Evolutionary conservation across 2,113 vertebrate genomes (phyloP).

Genomic region (Cyanistes caeruleus): DNA sequence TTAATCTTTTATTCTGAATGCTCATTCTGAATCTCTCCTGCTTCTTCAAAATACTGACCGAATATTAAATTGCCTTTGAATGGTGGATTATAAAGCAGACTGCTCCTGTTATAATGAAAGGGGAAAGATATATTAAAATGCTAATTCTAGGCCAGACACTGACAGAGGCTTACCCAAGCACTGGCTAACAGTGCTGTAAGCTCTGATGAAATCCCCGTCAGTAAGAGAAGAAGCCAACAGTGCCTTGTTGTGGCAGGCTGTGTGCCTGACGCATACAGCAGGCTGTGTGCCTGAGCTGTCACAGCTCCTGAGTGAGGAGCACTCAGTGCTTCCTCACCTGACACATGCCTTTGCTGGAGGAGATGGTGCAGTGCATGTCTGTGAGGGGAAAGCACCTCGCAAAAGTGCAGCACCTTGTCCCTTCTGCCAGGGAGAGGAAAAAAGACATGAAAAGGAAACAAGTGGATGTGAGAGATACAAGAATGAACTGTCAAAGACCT

Average conservation of each 20-base stretch:
- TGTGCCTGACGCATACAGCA: no score
- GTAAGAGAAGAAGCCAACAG: not conserved
- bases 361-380: not conserved
- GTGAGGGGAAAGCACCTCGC: fast-evolving
- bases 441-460: not conserved
- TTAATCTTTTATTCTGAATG: not conserved
- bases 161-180: not conserved
- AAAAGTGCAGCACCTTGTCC: not conserved
- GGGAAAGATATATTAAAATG: constrained; percentile 11
- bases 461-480: not conserved
- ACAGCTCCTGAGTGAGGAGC: not conserved
- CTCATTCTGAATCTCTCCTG: not conserved
- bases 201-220: not conserved
- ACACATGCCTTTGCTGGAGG: not conserved
- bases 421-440: not conserved
- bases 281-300: no score
- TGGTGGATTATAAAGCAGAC: not conserved
- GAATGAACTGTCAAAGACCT: not conserved
- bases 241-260: not conserved
- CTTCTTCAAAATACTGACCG: constrained; percentile 61
- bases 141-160: constrained; percentile 2
- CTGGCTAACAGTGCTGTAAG: not conserved
- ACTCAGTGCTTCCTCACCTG: not conserved
- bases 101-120: not conserved
- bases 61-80: constrained; percentile 4